Percentiles rank a stretch among this genome's conserved stretches.
phyloP scores from a whole-genome alignment of 2,888 invertebrate species.

The Aphodius sticticus region DNA sequence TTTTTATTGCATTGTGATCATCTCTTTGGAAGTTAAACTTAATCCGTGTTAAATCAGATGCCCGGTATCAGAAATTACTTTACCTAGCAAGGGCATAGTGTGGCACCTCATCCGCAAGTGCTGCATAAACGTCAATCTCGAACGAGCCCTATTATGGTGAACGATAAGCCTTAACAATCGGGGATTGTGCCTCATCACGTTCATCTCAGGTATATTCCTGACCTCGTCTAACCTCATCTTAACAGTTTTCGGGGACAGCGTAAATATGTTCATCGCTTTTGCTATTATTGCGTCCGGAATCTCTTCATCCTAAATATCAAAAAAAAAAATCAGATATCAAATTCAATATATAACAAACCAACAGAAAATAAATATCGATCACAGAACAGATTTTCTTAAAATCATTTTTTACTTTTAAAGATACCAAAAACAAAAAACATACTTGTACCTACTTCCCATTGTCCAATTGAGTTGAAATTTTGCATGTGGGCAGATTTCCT shows the following conservation, averaged over 20 bases:
- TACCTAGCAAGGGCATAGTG: conserved; percentile 61
- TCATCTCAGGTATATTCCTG: conserved; percentile 66
- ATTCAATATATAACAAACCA: background rate
- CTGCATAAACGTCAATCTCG: conserved; percentile 63
- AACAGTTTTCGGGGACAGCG: conserved; percentile 67
- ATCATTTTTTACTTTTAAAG: conserved; percentile 13
- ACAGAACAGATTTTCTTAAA: no score
- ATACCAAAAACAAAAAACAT: conserved; percentile 29
- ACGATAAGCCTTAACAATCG: conserved; percentile 64
- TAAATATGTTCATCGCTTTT: conserved; percentile 66
- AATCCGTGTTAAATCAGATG: no score
- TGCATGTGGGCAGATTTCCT: no score
- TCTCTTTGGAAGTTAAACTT: no score
- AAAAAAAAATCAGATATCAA: no score
- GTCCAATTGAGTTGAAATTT: no score
- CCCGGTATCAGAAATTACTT: background rate
- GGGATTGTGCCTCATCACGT: conserved; percentile 68
- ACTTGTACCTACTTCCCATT: no score
- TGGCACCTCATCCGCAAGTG: conserved; percentile 62
- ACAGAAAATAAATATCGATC: background rate
- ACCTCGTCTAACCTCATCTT: conserved; percentile 66
- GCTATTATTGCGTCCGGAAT: conserved; percentile 65
- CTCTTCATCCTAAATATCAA: conserved; percentile 62
- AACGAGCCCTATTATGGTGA: conserved; percentile 61
- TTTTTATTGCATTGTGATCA: no score